Evolutionary conservation across 1,140 invertebrate genomes (phyloP).

Genomic region (Zaprionus camerounensis): DNA sequence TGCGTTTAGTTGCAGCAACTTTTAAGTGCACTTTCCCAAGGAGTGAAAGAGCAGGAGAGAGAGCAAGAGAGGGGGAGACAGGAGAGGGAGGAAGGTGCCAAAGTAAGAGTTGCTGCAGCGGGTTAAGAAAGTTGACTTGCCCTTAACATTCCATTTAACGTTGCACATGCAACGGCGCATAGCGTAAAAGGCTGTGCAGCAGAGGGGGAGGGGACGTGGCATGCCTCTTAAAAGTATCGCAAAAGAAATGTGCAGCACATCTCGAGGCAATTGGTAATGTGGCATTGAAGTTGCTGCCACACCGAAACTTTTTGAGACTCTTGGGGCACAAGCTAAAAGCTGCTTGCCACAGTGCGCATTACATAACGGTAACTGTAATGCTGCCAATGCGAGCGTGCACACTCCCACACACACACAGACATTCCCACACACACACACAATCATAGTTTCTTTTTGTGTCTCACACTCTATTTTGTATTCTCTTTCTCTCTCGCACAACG

Average conservation of each 20-base stretch:
- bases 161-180: constrained; percentile 7
- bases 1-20: constrained; percentile 39
- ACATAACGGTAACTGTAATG: constrained; percentile 42
- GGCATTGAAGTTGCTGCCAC: constrained; percentile 52
- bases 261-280: constrained; percentile 73
- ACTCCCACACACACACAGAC: constrained; percentile 10
- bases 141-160: constrained; percentile 11
- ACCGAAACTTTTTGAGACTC: constrained; percentile 50
- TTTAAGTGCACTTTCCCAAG: constrained; percentile 44
- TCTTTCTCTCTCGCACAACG: background rate
- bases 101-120: background rate
- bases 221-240: constrained; percentile 35
- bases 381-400: background rate
- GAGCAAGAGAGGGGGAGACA: background rate
- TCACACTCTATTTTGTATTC: background rate
- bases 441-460: background rate
- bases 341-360: constrained; percentile 37
- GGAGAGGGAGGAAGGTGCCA: background rate
- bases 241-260: constrained; percentile 51
- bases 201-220: background rate
- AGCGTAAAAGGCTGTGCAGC: background rate
- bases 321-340: constrained; percentile 39
- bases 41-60: background rate
- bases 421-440: constrained; percentile 6
- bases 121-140: constrained; percentile 6